Conservation (phyloP, 2,113 vertebrate genomes). For the Stomatorhinus ivindoensis region DNA sequence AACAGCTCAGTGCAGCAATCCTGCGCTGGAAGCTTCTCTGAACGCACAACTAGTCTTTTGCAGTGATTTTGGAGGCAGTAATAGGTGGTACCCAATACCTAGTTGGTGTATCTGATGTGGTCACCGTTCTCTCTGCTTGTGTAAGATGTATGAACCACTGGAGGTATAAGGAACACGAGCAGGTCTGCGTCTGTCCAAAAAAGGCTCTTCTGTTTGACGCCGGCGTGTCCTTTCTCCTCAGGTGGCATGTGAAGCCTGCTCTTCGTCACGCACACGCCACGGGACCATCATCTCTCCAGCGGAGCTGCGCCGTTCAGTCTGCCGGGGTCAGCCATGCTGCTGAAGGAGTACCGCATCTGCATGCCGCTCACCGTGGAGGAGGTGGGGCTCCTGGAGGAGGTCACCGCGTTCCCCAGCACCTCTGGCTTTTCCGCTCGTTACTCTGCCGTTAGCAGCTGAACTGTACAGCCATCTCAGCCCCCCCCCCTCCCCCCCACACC, state of each 20-base stretch:
- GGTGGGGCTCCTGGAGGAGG: slow-evolving; percentile 44
- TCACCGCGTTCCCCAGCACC: background rate
- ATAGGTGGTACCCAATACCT: background rate
- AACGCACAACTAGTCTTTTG: background rate
- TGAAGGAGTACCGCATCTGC: slow-evolving; percentile 84
- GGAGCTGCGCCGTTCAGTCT: background rate
- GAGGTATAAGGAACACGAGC: background rate
- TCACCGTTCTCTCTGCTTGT: background rate
- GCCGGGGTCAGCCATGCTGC: slow-evolving; percentile 54
- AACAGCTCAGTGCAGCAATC: background rate
- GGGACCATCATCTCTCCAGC: background rate
- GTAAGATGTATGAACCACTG: background rate
- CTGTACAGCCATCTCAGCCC: no score
- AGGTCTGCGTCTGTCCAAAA: background rate
- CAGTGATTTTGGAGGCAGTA: background rate
- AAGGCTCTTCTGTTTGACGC: background rate
- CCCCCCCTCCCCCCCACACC: no score
- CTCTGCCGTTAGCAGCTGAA: background rate
- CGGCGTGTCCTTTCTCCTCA: background rate
- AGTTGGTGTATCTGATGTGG: background rate
- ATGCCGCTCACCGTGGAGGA: slow-evolving; percentile 82
- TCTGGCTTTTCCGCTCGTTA: background rate
- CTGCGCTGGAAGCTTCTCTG: background rate
- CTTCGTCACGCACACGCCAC: background rate
- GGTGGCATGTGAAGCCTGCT: background rate